Evolutionary conservation across 2,888 invertebrate genomes (phyloP), one percentile per base, ranked within the genome.

Genomic region (Calameuta pallipes): DNA sequence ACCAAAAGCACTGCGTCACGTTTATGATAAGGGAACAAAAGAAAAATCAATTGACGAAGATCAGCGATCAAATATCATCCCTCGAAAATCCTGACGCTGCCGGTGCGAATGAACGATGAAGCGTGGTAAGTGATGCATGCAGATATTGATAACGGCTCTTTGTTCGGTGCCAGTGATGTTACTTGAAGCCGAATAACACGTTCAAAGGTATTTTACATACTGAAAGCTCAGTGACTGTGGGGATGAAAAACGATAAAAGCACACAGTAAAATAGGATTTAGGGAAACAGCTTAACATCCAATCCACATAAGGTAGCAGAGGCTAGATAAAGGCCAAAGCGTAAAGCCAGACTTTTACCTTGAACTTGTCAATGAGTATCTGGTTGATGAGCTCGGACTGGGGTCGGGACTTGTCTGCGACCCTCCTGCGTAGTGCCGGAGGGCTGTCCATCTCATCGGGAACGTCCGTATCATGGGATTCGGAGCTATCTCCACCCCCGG

Each of bases 391-490:
- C 88, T 94, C 93, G 82, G 94, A 94, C 89, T 93, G 93, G 85
- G 94, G 94, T 87, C 93, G 91, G 84, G 92, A 92, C 85, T 91
- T 91, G 87, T 91, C 88, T 84, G 91, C 87, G 81, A 92, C 89
- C 85, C 92, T 90, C 85, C 93, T 91, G 82, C 93, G 91, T 83
- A 93, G 91, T 82, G 93, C 91, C 80, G 93, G 93, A 81, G 93
- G 93, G 90, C 93, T 93, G 89, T 94, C 93, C 85, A 92, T 91
- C 81, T 93, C 92, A 83, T 92, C 92, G 80, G 92, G 92, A 83
- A 92, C 92, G 85, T 93, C 93, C 82, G 94, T 93, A 89, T 94
- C 93, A 88, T 93, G 93, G 82, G 94, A 93, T 89, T 94, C 94
- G 82, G 93, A 93, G 88, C 93, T 93, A 90, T 93, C 93, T 82